phyloP scores from a whole-genome alignment of 2,113 vertebrate genomes.

The Ameiurus melas region DNA sequence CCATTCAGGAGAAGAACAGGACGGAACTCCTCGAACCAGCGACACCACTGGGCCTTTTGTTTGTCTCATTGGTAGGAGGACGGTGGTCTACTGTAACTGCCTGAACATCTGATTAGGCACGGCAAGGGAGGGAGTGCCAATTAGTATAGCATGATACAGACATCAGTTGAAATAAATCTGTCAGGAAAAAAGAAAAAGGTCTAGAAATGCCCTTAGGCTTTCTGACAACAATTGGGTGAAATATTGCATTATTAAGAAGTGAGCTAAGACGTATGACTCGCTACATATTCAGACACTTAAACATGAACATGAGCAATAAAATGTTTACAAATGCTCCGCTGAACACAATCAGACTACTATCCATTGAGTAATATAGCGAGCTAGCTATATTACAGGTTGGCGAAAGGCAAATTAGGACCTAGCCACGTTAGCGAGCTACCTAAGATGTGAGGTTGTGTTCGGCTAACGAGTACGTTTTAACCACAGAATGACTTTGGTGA shows the following conservation, averaged over 20 bases:
- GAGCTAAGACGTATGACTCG: neutral
- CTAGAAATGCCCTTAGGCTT: neutral
- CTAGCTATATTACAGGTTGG: neutral
- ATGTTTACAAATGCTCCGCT: neutral
- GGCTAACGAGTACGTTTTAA: neutral
- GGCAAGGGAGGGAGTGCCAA: neutral
- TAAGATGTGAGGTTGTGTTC: neutral
- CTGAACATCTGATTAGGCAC: slow-evolving; percentile 18
- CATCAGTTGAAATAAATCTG: neutral
- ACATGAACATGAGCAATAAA: too few species aligned
- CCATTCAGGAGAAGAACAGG: slow-evolving; percentile 38
- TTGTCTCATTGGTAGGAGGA: neutral
- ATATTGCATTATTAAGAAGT: neutral
- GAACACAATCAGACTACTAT: neutral
- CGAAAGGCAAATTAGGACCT: neutral
- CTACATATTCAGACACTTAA: too few species aligned
- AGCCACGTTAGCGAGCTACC: neutral
- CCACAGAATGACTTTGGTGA: neutral
- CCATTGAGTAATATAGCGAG: neutral
- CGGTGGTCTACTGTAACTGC: slow-evolving; percentile 36
- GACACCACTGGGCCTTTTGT: slow-evolving; percentile 45
- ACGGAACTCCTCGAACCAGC: slow-evolving; percentile 16
- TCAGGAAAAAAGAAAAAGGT: neutral
- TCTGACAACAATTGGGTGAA: neutral
- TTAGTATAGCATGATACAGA: slow-evolving; percentile 6